Percentiles rank a stretch among this genome's conserved stretches.
These are phyloP conservation scores for Liasis olivaceus DNA, from an alignment of 2,797 vertebrate genomes.

Conservation along the genomic window DNA sequence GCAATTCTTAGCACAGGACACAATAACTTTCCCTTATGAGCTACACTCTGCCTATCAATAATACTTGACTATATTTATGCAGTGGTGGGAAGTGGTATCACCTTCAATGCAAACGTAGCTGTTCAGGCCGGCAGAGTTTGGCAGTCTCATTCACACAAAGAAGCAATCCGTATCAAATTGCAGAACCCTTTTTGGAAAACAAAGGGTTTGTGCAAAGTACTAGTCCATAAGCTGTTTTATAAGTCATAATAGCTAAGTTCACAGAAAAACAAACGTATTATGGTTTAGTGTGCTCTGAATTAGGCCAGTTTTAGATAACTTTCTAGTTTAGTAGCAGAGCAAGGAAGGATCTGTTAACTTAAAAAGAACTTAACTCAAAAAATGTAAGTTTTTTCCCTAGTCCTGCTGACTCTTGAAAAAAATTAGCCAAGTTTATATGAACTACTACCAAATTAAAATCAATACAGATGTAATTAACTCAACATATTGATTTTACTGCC, in stretches of 20 bases:
- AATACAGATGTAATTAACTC: constrained; percentile 76
- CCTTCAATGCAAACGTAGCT: not conserved
- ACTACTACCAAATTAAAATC: constrained; percentile 54
- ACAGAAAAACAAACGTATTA: not conserved
- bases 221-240: not conserved
- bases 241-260: not conserved
- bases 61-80: too few species aligned
- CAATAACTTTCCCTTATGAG: not conserved
- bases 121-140: not conserved
- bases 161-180: not conserved
- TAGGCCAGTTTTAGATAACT: not conserved
- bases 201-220: not conserved
- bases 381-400: not conserved
- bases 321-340: not conserved
- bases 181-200: not conserved
- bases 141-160: not conserved
- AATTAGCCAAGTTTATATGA: not conserved
- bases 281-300: not conserved
- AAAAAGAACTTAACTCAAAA: not conserved
- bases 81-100: not conserved
- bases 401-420: not conserved
- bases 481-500: constrained; percentile 78
- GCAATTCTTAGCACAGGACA: not conserved
- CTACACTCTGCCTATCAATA: too few species aligned
- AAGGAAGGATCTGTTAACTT: not conserved